Evolutionary conservation across 2,888 invertebrate genomes (phyloP).

Genomic region (Philonicus albiceps): DNA sequence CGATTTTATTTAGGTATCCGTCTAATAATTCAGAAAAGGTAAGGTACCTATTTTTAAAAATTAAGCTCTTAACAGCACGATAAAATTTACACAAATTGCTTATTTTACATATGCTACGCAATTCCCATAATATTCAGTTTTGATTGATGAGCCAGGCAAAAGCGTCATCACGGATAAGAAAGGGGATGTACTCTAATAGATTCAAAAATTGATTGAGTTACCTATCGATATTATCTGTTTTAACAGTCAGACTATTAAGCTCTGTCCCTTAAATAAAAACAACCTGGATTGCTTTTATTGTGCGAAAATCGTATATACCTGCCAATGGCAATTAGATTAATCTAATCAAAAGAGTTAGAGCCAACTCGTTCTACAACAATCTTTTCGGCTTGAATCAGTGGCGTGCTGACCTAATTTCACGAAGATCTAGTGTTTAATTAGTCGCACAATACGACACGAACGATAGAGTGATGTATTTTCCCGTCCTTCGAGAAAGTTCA

Average conservation of each 20-base stretch:
- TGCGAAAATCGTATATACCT: neutral
- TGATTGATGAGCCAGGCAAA: neutral
- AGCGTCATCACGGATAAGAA: neutral
- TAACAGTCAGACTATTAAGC: neutral
- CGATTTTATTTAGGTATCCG: no score
- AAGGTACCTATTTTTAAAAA: no score
- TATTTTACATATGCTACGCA: neutral
- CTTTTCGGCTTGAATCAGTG: neutral
- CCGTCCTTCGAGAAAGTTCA: neutral
- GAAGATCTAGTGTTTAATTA: slow-evolving; percentile 7
- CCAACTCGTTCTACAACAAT: neutral
- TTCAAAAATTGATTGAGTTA: neutral
- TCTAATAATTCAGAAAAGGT: no score
- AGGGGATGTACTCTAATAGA: neutral
- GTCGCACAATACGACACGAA: neutral
- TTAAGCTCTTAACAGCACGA: no score
- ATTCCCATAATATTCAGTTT: neutral
- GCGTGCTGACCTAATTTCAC: neutral
- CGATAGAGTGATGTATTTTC: neutral
- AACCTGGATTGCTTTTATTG: neutral
- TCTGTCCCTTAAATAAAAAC: neutral
- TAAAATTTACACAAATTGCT: no score
- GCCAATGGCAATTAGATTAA: neutral
- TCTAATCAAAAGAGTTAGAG: neutral
- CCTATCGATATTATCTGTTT: neutral